Evolutionary conservation across 2,797 vertebrate genomes (phyloP).

Genomic region (Tadarida brasiliensis): DNA sequence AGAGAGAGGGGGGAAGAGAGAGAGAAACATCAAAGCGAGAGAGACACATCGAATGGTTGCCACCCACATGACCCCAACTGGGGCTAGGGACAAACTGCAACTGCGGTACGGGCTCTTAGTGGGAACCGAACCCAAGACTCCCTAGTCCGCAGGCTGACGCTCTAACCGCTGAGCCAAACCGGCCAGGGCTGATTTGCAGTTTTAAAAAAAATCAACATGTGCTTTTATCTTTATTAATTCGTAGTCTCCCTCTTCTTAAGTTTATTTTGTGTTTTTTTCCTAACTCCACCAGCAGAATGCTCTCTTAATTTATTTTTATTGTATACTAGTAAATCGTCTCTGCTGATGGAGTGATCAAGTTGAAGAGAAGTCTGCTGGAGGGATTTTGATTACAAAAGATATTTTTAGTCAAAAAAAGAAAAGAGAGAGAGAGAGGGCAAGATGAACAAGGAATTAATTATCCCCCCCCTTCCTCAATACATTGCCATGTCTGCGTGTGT

Average conservation of each 20-base stretch:
- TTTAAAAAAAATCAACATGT: constrained; percentile 9
- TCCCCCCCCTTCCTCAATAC: neutral
- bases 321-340: neutral
- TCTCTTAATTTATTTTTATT: neutral
- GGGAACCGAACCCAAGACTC: too few species aligned
- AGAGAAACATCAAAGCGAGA: too few species aligned
- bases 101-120: too few species aligned
- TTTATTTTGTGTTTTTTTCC: constrained; percentile 20
- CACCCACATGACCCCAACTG: too few species aligned
- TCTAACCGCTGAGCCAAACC: too few species aligned
- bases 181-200: neutral
- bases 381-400: neutral
- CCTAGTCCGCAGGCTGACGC: too few species aligned
- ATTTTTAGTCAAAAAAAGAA: neutral
- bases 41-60: too few species aligned
- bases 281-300: neutral
- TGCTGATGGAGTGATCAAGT: neutral
- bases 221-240: neutral
- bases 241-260: neutral
- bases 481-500: neutral
- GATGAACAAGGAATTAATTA: constrained; percentile 40
- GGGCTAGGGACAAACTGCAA: too few species aligned
- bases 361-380: neutral
- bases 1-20: too few species aligned
- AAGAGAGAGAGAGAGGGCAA: neutral